Percentiles rank a stretch among this genome's conserved stretches.
Evolutionary conservation across 2,888 invertebrate species (phyloP).

Genomic region (Stomorhina lunata): DNA sequence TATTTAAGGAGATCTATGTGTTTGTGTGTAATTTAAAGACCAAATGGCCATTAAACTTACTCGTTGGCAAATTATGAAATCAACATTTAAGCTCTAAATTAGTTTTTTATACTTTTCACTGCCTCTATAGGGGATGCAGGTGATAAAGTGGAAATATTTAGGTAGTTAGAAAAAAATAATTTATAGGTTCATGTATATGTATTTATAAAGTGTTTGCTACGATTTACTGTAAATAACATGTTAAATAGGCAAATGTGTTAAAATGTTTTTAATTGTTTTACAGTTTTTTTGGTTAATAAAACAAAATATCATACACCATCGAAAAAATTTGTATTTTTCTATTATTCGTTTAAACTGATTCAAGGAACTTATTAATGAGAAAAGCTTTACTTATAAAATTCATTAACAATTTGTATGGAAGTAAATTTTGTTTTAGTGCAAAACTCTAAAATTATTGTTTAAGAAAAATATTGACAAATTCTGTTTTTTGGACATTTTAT

Average conservation of each 20-base stretch:
- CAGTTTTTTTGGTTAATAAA: not conserved
- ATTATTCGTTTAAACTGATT: too few species aligned
- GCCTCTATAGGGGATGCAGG: not conserved
- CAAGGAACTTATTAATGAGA: too few species aligned
- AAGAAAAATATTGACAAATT: too few species aligned
- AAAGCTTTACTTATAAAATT: too few species aligned
- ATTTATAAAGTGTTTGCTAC: constrained; percentile 40
- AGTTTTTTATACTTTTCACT: not conserved
- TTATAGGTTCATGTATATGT: not conserved
- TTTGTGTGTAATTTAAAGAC: not conserved
- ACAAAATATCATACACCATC: too few species aligned
- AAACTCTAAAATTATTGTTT: too few species aligned
- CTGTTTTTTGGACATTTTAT: too few species aligned
- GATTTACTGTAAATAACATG: constrained; percentile 25
- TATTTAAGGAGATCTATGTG: constrained; percentile 9
- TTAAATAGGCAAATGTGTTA: not conserved
- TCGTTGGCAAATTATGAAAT: constrained; percentile 57
- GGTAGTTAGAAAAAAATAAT: not conserved
- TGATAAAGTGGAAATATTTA: constrained; percentile 19
- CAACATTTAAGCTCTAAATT: constrained; percentile 62
- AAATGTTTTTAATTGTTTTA: not conserved
- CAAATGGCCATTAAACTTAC: constrained; percentile 40
- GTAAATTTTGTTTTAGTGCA: too few species aligned
- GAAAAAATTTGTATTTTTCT: too few species aligned
- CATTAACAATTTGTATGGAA: too few species aligned